A percentile compares a stretch with the other conserved stretches of the same genome.
Conservation (phyloP, 2,797 vertebrate species). For the Centropyge bicolor region DNA sequence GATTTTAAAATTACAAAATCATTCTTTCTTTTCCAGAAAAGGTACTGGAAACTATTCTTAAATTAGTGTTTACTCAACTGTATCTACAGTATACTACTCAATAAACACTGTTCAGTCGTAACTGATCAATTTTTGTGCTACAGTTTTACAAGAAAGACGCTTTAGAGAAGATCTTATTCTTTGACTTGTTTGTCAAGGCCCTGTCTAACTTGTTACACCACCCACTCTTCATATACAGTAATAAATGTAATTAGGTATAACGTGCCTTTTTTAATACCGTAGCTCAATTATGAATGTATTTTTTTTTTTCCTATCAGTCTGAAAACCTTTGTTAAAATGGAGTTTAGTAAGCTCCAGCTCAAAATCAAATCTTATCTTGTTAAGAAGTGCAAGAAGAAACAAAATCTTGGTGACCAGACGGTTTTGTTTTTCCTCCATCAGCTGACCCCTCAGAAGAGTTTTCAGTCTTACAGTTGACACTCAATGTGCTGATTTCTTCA, state of each 20-base stretch:
- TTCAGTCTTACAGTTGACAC: not conserved
- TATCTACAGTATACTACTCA: not conserved
- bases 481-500: constrained; percentile 12
- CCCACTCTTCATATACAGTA: not conserved
- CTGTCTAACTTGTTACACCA: not conserved
- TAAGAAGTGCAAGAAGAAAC: not conserved
- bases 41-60: no score
- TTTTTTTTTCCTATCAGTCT: not conserved
- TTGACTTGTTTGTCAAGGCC: not conserved
- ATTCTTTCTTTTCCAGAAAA: not conserved
- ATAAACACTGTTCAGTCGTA: not conserved
- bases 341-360: not conserved
- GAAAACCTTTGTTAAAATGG: not conserved
- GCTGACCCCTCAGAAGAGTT: not conserved
- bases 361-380: not conserved
- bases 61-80: not conserved
- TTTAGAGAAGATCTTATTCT: not conserved
- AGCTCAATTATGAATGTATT: not conserved
- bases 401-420: not conserved
- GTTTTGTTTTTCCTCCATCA: not conserved
- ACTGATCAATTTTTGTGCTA: no score
- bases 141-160: no score
- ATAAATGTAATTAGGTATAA: not conserved
- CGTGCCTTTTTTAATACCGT: no score
- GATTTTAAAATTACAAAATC: not conserved